Base-by-base conservation (phyloP, 1,140 invertebrate genomes). In the Zaprionus capensis region DNA sequence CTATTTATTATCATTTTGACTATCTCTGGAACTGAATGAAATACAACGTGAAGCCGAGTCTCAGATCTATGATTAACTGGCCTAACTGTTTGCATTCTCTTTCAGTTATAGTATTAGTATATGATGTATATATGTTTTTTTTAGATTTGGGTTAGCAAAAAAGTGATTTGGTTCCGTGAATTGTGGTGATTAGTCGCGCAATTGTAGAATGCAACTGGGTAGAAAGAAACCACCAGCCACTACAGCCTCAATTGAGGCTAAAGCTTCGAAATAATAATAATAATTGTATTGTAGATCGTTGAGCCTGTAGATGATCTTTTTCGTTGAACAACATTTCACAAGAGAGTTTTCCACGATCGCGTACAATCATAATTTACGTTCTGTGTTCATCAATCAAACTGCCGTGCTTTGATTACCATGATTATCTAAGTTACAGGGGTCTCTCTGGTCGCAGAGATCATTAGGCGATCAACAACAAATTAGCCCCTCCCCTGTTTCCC, bases 1-100 rank as follows among this genome's bases (percentile, higher is more conserved):
- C 66, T 66, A 80, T 87, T 83, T 73, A 88, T 78, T 88, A 83
- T 67, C 65, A 77, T 82, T 86, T 41, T 44, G n/a, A 78, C 53
- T 57, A 73, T 80, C 81, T 73, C 34, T 55, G 59, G 26, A 44
- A 62, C 36, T 55, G 41, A 64, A 36, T 31, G 31, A 56, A 67
- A 69, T 46, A 53, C 56, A 22, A 61, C 34, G 22, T 20, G 53
- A 24, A 44, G 9, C 9, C 46, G 22, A 56, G 59, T 5, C 66
- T 38, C 38, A 14, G 64, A 53, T 72, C 67, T 76, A 38, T 31
- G 64, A 80, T 73, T 70, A 77, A 64, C 38, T 46, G 36, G 51
- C 44, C 51, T 78, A 80, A 73, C 80, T 78, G 77, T 78, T 69
- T 72, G 56, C 56, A 64, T 78, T 87, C 70, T 75, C 49, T 62